A percentile compares a stretch with the other conserved stretches of the same genome.
These are phyloP conservation scores for Pogonomyrmex californicus DNA, from an alignment of 1,140 invertebrate species.

Conservation along the genomic window DNA sequence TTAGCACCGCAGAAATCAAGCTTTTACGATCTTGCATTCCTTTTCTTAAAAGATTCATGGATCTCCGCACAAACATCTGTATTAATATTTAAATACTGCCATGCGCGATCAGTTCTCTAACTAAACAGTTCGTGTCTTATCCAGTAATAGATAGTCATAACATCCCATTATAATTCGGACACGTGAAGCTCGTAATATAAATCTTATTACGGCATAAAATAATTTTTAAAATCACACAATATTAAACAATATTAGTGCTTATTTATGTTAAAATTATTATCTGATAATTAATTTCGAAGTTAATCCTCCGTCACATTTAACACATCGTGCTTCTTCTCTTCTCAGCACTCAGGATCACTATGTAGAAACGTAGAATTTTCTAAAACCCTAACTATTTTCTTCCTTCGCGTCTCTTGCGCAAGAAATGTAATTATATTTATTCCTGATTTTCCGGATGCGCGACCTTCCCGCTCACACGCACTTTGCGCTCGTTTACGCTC, in stretches of 20 bases:
- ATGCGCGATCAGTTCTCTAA: background rate
- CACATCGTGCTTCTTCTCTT: background rate
- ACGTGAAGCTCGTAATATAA: background rate
- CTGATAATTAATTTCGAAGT: background rate
- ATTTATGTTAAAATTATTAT: conserved; percentile 2
- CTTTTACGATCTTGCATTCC: conserved; percentile 29
- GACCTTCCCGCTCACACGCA: conserved; percentile 75
- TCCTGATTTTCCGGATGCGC: conserved; percentile 67
- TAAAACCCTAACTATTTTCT: background rate
- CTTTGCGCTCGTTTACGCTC: conserved; percentile 24
- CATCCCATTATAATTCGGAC: background rate
- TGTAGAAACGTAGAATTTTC: background rate
- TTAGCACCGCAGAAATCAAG: conserved; percentile 3
- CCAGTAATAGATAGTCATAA: background rate
- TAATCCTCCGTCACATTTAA: background rate
- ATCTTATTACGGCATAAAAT: background rate
- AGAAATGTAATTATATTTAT: conserved; percentile 58
- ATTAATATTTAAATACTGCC: conserved; percentile 15
- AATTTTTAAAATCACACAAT: background rate
- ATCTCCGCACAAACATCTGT: background rate
- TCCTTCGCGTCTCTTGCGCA: background rate
- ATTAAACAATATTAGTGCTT: background rate
- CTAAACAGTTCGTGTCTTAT: background rate
- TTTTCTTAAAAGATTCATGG: conserved; percentile 10
- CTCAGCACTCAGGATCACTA: background rate